Percentiles rank a stretch among this genome's conserved stretches.
phyloP scores from a whole-genome alignment of 2,888 invertebrate genomes.

The Papilio elwesi region DNA sequence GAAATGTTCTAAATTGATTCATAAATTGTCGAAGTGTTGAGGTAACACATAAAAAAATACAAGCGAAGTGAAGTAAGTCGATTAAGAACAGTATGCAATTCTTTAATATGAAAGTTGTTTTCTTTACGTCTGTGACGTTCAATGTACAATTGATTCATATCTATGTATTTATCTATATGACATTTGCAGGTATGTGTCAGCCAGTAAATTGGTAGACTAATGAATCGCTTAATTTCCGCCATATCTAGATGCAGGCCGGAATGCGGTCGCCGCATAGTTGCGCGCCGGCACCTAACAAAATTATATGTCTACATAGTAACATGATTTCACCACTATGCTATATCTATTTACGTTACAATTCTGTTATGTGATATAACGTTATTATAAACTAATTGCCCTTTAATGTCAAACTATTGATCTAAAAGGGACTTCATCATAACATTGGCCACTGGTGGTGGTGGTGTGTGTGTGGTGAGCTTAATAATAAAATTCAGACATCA shows the following conservation, averaged over 20 bases:
- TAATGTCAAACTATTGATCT: background rate
- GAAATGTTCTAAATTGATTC: too few species aligned
- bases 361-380: background rate
- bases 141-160: background rate
- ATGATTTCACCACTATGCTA: constrained; percentile 1
- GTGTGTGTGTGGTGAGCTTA: too few species aligned
- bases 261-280: constrained; percentile 39
- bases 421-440: too few species aligned
- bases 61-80: too few species aligned
- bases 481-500: too few species aligned
- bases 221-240: constrained; percentile 59
- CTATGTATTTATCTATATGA: constrained; percentile 7
- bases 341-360: background rate
- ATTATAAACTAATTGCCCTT: background rate
- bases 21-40: too few species aligned
- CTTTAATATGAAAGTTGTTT: background rate
- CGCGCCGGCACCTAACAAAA: constrained; percentile 40
- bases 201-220: constrained; percentile 50
- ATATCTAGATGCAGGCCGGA: constrained; percentile 43
- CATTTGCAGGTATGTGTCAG: constrained; percentile 35
- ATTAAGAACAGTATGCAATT: background rate
- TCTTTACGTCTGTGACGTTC: background rate
- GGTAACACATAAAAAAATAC: too few species aligned
- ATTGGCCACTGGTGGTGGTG: too few species aligned
- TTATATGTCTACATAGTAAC: constrained; percentile 31